These are phyloP conservation scores for Mungos mungo DNA, from an alignment of 2,113 vertebrate genomes.

Conservation along the genomic window DNA sequence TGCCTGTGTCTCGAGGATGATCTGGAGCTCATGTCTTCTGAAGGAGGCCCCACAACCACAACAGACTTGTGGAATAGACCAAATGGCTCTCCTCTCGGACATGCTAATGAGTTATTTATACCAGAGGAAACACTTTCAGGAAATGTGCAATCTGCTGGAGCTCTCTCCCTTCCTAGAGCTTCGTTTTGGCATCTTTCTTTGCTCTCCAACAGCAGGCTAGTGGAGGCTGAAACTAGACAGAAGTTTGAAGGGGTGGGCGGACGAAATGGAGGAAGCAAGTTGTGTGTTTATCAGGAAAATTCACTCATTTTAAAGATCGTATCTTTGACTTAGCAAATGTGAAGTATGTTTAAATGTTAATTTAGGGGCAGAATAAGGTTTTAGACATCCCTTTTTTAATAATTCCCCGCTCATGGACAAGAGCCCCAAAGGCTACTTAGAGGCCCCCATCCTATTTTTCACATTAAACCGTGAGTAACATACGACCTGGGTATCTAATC, in stretches of 20 bases:
- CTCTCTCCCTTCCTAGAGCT: not conserved
- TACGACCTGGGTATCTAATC: not conserved
- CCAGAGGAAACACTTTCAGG: not conserved
- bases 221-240: not conserved
- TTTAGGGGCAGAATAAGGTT: conserved; percentile 47
- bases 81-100: not conserved
- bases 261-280: conserved; percentile 33
- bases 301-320: conserved; percentile 51
- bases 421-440: conserved; percentile 30
- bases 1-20: not conserved
- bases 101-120: not conserved
- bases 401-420: conserved; percentile 6
- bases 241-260: not conserved
- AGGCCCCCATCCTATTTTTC: not conserved
- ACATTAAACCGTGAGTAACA: conserved; percentile 27
- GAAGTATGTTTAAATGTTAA: conserved; percentile 57
- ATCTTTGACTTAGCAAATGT: conserved; percentile 44
- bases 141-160: not conserved
- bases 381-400: conserved; percentile 31
- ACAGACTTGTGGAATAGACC: too few relatives aligned
- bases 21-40: not conserved
- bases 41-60: too few relatives aligned
- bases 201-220: not conserved
- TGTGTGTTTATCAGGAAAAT: conserved; percentile 62
- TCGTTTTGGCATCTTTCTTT: not conserved